These are phyloP conservation scores for Tribolium madens DNA, from an alignment of 1,140 invertebrate genomes.

Conservation along the genomic window DNA sequence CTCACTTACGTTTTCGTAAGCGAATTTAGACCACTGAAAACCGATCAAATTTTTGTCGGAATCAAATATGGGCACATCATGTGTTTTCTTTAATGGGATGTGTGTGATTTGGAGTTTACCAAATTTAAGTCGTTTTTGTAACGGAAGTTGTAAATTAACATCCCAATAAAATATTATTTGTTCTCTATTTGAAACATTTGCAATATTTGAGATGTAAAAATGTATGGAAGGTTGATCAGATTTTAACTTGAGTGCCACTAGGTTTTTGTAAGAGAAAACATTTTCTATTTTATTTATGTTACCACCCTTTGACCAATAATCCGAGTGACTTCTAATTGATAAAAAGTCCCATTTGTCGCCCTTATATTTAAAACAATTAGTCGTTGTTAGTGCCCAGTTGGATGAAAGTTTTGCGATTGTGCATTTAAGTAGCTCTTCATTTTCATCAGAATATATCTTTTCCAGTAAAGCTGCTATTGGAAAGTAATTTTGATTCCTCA, in stretches of 20 bases:
- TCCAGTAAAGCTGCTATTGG: conserved; percentile 15
- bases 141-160: neutral
- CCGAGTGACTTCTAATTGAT: neutral
- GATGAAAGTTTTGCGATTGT: neutral
- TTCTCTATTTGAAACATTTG: neutral
- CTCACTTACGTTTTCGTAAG: neutral
- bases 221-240: neutral
- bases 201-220: neutral
- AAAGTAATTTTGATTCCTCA: neutral
- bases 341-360: neutral
- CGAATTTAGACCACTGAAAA: neutral
- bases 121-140: neutral
- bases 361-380: neutral
- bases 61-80: neutral
- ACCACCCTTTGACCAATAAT: conserved; percentile 19
- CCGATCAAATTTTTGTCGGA: neutral
- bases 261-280: neutral
- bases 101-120: neutral
- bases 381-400: conserved; percentile 1
- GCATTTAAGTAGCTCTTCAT: conserved; percentile 4
- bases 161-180: neutral
- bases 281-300: neutral
- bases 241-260: neutral
- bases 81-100: neutral
- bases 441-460: neutral